Conservation (phyloP, 2,113 vertebrate species). For the Oncorhynchus gorbuscha region DNA sequence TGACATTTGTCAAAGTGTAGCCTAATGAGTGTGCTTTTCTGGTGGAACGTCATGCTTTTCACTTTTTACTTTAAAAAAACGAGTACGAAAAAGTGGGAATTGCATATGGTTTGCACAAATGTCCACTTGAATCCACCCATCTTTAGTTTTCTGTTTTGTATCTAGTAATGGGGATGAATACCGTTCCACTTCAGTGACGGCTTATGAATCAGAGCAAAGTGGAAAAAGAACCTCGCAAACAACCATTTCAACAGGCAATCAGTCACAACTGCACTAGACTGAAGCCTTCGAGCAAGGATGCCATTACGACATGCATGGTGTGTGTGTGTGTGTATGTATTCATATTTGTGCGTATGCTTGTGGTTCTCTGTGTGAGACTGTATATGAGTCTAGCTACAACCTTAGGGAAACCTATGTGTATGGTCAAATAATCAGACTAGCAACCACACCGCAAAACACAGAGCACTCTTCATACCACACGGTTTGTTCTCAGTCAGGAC, state of each 20-base stretch:
- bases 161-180: constrained; percentile 57
- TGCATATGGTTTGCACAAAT: constrained; percentile 56
- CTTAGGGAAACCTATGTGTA: neutral
- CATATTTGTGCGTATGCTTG: too few relatives aligned
- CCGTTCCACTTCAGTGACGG: constrained; percentile 58
- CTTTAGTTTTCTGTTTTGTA: constrained; percentile 60
- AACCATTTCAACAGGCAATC: constrained; percentile 7
- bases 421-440: constrained; percentile 11
- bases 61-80: constrained; percentile 25
- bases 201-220: constrained; percentile 39
- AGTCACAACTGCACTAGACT: constrained; percentile 43
- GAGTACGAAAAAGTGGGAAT: constrained; percentile 34
- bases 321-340: constrained; percentile 9
- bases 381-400: constrained; percentile 10
- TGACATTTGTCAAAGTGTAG: constrained; percentile 5
- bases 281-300: constrained; percentile 34
- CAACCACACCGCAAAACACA: constrained; percentile 1
- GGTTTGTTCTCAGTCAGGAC: too few relatives aligned
- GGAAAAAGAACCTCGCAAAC: constrained; percentile 34
- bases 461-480: neutral
- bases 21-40: constrained; percentile 50
- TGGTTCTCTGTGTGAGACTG: constrained; percentile 14
- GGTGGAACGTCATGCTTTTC: constrained; percentile 35
- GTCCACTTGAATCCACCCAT: too few relatives aligned
- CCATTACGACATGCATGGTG: constrained; percentile 13